phyloP scores from a whole-genome alignment of 2,888 invertebrate genomes.

The Anarsia innoxiella region DNA sequence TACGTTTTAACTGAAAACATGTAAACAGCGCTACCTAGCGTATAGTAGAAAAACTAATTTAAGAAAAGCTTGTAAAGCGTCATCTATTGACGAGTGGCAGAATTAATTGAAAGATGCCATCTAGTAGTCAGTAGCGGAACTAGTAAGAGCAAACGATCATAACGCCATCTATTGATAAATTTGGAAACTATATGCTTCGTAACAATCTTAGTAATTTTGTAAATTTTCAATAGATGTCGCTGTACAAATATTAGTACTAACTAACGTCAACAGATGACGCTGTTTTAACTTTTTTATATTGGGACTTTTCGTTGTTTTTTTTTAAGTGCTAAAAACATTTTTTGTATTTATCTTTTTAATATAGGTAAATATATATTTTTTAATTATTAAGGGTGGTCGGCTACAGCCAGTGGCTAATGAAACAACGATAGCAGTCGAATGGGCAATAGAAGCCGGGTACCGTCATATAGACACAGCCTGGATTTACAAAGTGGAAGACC shows the following conservation, averaged over 20 bases:
- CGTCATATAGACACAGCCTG: conserved; percentile 79
- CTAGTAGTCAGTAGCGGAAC: neutral
- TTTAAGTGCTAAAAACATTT: too few species aligned
- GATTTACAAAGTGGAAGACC: conserved; percentile 66
- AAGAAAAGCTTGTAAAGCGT: neutral
- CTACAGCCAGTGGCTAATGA: too few species aligned
- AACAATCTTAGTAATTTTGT: neutral
- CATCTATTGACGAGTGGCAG: neutral
- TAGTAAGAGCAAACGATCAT: neutral
- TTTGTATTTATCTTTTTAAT: too few species aligned
- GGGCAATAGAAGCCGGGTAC: conserved; percentile 78
- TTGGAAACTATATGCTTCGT: too few species aligned
- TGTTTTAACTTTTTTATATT: neutral
- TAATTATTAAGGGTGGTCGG: too few species aligned
- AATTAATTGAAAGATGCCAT: neutral
- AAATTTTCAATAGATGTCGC: neutral
- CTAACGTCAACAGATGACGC: neutral
- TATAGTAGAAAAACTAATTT: too few species aligned
- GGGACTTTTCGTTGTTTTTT: neutral
- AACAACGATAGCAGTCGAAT: conserved; percentile 63
- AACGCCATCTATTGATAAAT: too few species aligned
- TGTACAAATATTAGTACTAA: neutral
- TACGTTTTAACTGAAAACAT: too few species aligned
- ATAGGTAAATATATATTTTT: too few species aligned
- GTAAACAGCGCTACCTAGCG: too few species aligned